Percentiles rank a stretch among this genome's conserved stretches.
phyloP scores from a whole-genome alignment of 2,113 vertebrate genomes.

The Silurus meridionalis region DNA sequence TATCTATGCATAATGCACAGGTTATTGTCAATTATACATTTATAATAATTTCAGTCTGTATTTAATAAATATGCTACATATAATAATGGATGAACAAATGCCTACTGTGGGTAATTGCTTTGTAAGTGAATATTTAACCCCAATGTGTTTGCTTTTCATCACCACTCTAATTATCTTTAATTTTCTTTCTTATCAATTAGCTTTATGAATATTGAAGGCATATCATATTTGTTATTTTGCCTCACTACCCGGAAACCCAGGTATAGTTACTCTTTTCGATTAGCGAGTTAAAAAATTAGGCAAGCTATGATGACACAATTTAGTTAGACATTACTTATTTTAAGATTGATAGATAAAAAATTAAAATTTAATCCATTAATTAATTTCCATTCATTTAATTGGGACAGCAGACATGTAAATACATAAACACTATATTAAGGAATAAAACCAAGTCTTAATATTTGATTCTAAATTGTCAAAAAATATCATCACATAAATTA shows the following conservation, averaged over 20 bases:
- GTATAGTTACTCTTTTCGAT: not conserved
- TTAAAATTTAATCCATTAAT: not conserved
- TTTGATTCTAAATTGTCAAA: not conserved
- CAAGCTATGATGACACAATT: not conserved
- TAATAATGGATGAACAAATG: not conserved
- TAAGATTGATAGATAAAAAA: not conserved
- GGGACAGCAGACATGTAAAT: not conserved
- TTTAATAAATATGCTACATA: not conserved
- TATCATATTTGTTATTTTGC: not conserved
- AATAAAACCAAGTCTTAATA: not conserved
- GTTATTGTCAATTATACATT: not conserved
- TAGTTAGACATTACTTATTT: not conserved
- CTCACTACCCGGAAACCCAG: not conserved
- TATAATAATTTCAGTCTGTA: not conserved
- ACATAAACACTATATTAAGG: not conserved
- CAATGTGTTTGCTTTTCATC: not conserved
- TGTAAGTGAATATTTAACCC: not conserved
- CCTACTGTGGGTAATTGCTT: not conserved
- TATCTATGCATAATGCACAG: not conserved
- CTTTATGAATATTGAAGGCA: not conserved
- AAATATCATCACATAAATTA: not conserved
- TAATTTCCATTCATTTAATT: not conserved
- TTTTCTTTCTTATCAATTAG: not conserved
- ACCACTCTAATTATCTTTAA: not conserved
- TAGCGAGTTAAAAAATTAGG: not conserved